phyloP scores from a whole-genome alignment of 35 echinoderm and acorn worm genomes.

The Lytechinus variegatus region DNA sequence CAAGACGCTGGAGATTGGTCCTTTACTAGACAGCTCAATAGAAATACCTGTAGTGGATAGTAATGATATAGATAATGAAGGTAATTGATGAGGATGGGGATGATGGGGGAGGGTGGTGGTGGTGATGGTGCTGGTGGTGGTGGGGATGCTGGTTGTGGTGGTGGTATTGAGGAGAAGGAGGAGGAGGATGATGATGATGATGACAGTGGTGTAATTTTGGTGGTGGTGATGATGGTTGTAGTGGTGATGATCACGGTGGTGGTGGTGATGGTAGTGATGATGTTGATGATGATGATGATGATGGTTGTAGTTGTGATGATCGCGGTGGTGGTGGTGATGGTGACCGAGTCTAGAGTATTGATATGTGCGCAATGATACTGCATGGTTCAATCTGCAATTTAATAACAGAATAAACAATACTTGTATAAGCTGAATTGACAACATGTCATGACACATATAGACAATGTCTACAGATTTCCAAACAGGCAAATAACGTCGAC shows the following conservation, averaged over 20 bases:
- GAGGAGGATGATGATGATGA: background rate
- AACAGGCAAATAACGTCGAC: no score
- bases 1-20: constrained; percentile 36
- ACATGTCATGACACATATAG: no score
- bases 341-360: no score
- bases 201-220: no score
- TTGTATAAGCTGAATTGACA: no score
- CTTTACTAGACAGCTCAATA: constrained; percentile 21
- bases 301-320: background rate
- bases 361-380: no score
- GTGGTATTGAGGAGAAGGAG: background rate
- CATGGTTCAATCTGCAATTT: no score
- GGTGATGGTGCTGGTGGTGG: background rate
- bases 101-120: background rate
- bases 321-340: background rate
- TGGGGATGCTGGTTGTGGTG: background rate
- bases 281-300: background rate
- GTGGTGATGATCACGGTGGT: background rate
- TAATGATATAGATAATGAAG: constrained; percentile 39
- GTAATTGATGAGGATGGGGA: background rate
- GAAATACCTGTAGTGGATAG: background rate
- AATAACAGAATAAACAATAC: no score
- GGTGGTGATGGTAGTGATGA: background rate
- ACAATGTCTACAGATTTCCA: no score
- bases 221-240: background rate